Evolutionary conservation across 2,888 invertebrate species (phyloP).

Genomic region (Caenorhabditis macrosperma): DNA sequence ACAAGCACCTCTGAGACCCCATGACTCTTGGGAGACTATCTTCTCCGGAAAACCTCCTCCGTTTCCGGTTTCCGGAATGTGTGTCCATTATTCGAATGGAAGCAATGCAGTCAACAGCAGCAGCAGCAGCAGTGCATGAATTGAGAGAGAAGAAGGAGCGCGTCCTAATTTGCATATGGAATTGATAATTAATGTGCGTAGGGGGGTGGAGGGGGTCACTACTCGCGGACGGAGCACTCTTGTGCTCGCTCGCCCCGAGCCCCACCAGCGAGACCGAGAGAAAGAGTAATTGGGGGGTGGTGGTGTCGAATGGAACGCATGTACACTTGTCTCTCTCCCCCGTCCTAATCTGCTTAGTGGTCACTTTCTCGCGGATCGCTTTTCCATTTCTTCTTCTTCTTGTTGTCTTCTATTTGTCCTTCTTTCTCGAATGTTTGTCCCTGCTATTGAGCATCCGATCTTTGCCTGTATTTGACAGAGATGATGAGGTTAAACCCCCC

Average conservation of each 20-base stretch:
- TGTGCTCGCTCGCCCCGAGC: background rate
- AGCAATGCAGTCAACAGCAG: too few species aligned
- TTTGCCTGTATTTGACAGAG: constrained; percentile 34
- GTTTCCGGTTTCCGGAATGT: too few species aligned
- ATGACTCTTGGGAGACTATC: too few species aligned
- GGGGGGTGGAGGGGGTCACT: too few species aligned
- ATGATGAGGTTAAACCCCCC: constrained; percentile 43
- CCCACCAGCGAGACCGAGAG: background rate
- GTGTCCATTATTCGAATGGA: too few species aligned
- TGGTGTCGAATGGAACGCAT: too few species aligned
- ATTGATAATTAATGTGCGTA: constrained; percentile 44
- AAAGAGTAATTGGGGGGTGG: too few species aligned
- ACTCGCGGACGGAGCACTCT: background rate
- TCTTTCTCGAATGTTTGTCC: constrained; percentile 24
- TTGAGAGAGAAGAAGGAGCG: background rate
- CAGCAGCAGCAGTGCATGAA: too few species aligned
- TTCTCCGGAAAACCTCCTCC: too few species aligned
- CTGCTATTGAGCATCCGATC: constrained; percentile 46
- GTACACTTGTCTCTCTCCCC: constrained; percentile 35
- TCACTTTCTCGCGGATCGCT: constrained; percentile 55
- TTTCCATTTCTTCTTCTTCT: constrained; percentile 36
- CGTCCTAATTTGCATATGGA: constrained; percentile 45
- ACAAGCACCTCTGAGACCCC: too few species aligned
- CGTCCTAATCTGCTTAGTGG: constrained; percentile 49
- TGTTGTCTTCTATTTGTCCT: constrained; percentile 10